Base-by-base conservation (phyloP, 2,797 vertebrate genomes). In the Remorina albescens region DNA sequence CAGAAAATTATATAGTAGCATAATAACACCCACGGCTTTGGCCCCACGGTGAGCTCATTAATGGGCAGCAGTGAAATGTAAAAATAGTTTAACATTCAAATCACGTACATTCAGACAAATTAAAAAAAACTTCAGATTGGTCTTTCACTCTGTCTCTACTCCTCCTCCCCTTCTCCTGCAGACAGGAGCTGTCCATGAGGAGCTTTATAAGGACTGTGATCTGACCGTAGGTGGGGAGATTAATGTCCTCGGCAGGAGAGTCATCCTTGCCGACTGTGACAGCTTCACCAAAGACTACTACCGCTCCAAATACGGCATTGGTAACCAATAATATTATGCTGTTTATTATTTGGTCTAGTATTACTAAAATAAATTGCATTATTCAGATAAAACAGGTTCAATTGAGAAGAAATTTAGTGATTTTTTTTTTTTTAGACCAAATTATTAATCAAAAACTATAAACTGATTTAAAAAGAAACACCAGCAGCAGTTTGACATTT, bases 251-350 rank as follows among this genome's bases (percentile, higher is more conserved):
- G 97, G 97, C 86, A 94, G 98, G 71, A 95, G 83, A 64, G 84
- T 98, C 42, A 57, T 95, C n/a, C 83, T 99, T 78, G 93, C 94
- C 53, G 96, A 97, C 87, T 98, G 98, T 83, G 96, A 99, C 88
- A 92, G 96, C 83, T 98, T 97, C 91, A 98, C 97, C 46, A 97
- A 96, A 93, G 87, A 93, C 75, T 95, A 96, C 90, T 98, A 97
- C 89, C 95, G 89, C 84, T 86, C 89, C 81, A 97, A 96, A 89
- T 97, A 96, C 1, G 95, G 96, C 86, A 86, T 95, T 7, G 94
- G 98, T 99, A 93, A 96, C 94, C 86, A 36, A 12, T 3, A 16
- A 2, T 37, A 2, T 0, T 18, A 3, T 58, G 6, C 19, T 16
- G n/a, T 60, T 49, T 44, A n/a, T 49, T n/a, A 39, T 28, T 21